These are phyloP conservation scores for Bellardia bayeri DNA, from an alignment of 2,888 invertebrate species.

Conservation along the genomic window DNA sequence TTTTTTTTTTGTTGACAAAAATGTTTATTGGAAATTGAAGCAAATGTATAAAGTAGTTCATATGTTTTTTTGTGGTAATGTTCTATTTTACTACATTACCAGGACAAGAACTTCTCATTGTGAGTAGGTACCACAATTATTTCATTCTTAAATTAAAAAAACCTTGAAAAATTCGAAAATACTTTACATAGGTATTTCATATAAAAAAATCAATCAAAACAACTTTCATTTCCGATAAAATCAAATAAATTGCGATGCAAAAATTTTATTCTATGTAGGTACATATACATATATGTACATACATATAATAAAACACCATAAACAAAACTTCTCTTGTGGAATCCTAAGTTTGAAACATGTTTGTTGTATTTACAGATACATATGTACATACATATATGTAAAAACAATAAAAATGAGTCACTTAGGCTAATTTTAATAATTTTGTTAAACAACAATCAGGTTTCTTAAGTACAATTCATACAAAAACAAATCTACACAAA, in stretches of 20 bases:
- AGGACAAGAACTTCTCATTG: too few species aligned
- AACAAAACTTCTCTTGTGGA: conserved; percentile 10
- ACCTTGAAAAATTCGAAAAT: not conserved
- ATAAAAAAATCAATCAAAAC: not conserved
- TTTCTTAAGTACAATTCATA: conserved; percentile 42
- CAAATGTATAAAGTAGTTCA: too few species aligned
- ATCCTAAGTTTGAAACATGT: conserved; percentile 42
- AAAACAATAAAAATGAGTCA: conserved; percentile 56
- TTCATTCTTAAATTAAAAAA: too few species aligned
- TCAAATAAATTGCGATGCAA: not conserved
- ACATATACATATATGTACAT: too few species aligned
- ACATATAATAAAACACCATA: conserved; percentile 1
- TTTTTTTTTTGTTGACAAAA: too few species aligned
- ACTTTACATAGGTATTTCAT: not conserved
- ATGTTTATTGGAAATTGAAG: too few species aligned
- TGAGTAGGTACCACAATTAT: too few species aligned
- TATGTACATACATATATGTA: too few species aligned
- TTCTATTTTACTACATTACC: too few species aligned
- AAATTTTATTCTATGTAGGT: not conserved
- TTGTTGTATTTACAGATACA: conserved; percentile 10
- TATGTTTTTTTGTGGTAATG: too few species aligned
- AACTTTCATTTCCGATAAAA: conserved; percentile 33
- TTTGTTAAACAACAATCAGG: conserved; percentile 46
- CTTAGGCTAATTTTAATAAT: conserved; percentile 46
- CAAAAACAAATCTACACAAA: conserved; percentile 7